Base-by-base conservation (phyloP, 2,888 invertebrate genomes). In the Deilephila porcellus region DNA sequence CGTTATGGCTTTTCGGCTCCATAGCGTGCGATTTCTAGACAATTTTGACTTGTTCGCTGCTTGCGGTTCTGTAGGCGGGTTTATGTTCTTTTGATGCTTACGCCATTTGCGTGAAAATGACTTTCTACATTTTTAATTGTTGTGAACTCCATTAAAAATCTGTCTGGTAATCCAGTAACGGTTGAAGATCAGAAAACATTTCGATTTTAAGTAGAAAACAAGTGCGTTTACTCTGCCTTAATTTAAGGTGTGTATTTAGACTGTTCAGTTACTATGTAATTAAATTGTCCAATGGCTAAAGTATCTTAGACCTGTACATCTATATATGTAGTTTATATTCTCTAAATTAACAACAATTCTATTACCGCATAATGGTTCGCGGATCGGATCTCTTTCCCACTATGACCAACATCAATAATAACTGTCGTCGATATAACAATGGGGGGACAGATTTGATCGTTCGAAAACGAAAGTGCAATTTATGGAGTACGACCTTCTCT, bases 391-490 rank as follows among this genome's bases (percentile, higher is more conserved):
- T 71, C 71, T 5, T 70, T n/a, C 6, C 56, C 19, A n/a, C 72
- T 75, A 74, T 62, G 60, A 74, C 73, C 79, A 72, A 53, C 64
- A 80, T 73, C 72, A 78, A 71, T 75, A 75, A 81, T 77, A 78
- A 77, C 77, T 78, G 80, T 76, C 79, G 71, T 60, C 29, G 76
- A 76, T 79, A 80, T 80, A 75, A 77, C 71, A 74, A 63, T 64
- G 70, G 74, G 71, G 76, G 74, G 76, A 76, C 73, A 75, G 77
- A 76, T 77, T 62, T 53, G 62, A 75, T 74, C 77, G 64, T 70
- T 78, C 20, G 80, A 83, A 81, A 85, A 78, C 73, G 83, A 85
- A 85, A 83, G 82, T 77, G 73, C 74, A 77, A 78, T 81, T 82
- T 84, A 82, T 81, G 75, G 11, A 60, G 73, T 79, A 64, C 77